A percentile compares a stretch with the other conserved stretches of the same genome.
Conservation (phyloP, 2,888 invertebrate species). For the Plemyria rubiginata region DNA sequence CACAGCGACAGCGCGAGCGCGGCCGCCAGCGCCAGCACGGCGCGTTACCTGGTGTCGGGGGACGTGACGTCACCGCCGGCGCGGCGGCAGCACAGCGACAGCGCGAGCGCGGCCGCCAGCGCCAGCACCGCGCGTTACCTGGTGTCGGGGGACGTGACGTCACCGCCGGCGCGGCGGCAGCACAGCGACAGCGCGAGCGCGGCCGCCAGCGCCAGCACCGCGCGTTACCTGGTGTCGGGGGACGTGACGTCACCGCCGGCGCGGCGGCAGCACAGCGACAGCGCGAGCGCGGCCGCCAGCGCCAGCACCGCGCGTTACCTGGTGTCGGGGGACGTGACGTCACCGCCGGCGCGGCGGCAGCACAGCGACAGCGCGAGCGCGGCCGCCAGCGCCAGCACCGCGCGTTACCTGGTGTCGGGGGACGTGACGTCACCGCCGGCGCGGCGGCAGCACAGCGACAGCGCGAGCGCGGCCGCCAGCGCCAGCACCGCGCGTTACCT, state of each 20-base stretch:
- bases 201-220: conserved; percentile 75
- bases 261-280: conserved; percentile 75
- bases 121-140: conserved; percentile 74
- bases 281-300: conserved; percentile 74
- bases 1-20: conserved; percentile 76
- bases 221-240: conserved; percentile 69
- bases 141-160: conserved; percentile 61
- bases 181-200: conserved; percentile 76
- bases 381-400: conserved; percentile 75
- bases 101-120: conserved; percentile 74
- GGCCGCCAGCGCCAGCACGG: conserved; percentile 75
- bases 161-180: conserved; percentile 61
- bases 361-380: conserved; percentile 76
- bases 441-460: too few species aligned
- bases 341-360: conserved; percentile 61
- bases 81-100: conserved; percentile 75
- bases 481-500: conserved; percentile 49
- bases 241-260: conserved; percentile 42
- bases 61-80: conserved; percentile 42
- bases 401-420: conserved; percentile 43
- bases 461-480: too few species aligned
- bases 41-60: conserved; percentile 69
- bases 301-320: conserved; percentile 74
- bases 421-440: too few species aligned
- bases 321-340: conserved; percentile 61